phyloP scores from a whole-genome alignment of 2,113 vertebrate species.

The Brienomyrus brachyistius region DNA sequence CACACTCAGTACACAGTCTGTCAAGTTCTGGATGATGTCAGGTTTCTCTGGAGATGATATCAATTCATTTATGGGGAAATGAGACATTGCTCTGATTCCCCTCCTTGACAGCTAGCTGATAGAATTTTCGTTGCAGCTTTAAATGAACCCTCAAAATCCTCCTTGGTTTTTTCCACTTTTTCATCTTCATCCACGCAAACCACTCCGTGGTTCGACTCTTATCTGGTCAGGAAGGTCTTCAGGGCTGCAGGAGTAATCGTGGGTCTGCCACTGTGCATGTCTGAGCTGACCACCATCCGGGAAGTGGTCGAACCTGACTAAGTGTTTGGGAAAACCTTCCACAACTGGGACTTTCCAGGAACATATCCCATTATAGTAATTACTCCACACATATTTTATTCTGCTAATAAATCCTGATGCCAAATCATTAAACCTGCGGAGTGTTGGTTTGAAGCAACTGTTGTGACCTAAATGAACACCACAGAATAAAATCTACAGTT shows the following conservation, averaged over 20 bases:
- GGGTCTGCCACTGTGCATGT: not conserved
- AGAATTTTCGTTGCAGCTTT: not conserved
- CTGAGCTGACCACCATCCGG: not conserved
- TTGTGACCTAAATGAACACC: not conserved
- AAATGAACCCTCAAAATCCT: not conserved
- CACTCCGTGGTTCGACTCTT: not conserved
- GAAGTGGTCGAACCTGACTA: not conserved
- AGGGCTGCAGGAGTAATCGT: not conserved
- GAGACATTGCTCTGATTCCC: not conserved
- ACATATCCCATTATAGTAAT: not conserved
- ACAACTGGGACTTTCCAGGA: not conserved
- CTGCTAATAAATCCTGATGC: not conserved
- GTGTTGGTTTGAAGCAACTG: not conserved
- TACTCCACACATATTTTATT: conserved; percentile 4
- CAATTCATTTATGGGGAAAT: not conserved
- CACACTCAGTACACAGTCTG: not conserved
- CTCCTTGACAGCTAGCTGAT: not conserved
- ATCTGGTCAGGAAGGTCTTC: not conserved
- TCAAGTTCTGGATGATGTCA: not conserved
- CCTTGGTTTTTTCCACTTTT: not conserved
- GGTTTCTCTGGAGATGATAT: not conserved
- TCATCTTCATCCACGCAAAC: not conserved
- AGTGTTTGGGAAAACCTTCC: not conserved
- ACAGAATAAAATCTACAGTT: not conserved
- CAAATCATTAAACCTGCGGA: not conserved